A percentile compares a stretch with the other conserved stretches of the same genome.
Evolutionary conservation across 1,140 invertebrate species (phyloP).

Genomic region (Oreohelix idahoensis): DNA sequence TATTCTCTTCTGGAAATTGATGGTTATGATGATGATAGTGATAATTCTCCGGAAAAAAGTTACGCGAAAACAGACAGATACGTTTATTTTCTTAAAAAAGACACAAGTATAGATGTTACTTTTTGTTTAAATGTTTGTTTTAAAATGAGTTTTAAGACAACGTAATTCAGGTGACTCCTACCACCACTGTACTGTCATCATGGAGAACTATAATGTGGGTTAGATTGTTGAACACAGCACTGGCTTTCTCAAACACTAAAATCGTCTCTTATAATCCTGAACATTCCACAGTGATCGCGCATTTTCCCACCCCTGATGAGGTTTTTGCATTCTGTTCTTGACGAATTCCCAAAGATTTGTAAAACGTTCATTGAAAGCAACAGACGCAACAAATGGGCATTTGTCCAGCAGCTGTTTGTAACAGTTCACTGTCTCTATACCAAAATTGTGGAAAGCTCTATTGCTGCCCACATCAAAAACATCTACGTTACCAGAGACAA

Average conservation of each 20-base stretch:
- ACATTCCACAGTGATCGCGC: slow-evolving; percentile 28
- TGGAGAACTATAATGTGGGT: too few relatives aligned
- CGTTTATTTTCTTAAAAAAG: too few relatives aligned
- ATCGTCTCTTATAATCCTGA: slow-evolving; percentile 3
- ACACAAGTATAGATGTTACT: too few relatives aligned
- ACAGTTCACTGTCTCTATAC: slow-evolving; percentile 23
- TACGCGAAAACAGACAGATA: too few relatives aligned
- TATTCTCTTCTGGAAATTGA: too few relatives aligned
- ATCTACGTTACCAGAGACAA: slow-evolving; percentile 24
- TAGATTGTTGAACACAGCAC: too few relatives aligned
- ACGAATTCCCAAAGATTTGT: slow-evolving; percentile 13
- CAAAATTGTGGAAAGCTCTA: slow-evolving; percentile 36
- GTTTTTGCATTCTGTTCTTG: not conserved
- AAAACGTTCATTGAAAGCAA: slow-evolving; percentile 26
- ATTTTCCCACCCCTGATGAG: not conserved
- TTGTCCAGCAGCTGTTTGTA: not conserved
- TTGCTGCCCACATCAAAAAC: slow-evolving; percentile 33
- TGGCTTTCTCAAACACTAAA: not conserved
- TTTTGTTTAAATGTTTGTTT: too few relatives aligned
- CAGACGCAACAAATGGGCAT: slow-evolving; percentile 17
- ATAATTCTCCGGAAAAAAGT: too few relatives aligned
- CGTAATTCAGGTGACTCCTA: too few relatives aligned
- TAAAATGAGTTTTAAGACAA: too few relatives aligned
- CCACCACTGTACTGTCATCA: too few relatives aligned
- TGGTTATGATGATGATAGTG: too few relatives aligned